Evolutionary conservation across 2,797 vertebrate species (phyloP).

Genomic region (Pseudocheirus occidentalis): DNA sequence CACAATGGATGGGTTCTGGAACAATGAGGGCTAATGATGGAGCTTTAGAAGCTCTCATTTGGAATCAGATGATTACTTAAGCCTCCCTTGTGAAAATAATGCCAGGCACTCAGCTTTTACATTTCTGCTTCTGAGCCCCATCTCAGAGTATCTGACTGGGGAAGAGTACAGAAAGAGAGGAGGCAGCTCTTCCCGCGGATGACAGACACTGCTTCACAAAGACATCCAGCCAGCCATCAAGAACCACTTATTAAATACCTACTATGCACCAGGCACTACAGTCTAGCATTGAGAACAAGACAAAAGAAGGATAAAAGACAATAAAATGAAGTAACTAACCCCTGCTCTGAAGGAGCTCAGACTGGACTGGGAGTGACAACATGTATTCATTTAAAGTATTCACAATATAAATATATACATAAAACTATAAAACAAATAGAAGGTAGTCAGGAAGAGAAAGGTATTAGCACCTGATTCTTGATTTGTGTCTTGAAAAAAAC

Average conservation of each 20-base stretch:
- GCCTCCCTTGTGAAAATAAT: constrained; percentile 63
- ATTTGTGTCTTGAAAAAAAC: not conserved
- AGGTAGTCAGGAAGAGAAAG: not conserved
- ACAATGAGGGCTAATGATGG: constrained; percentile 72
- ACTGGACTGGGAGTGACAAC: not conserved
- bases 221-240: not conserved
- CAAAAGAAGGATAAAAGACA: not conserved
- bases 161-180: not conserved
- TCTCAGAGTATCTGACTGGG: not conserved
- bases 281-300: not conserved
- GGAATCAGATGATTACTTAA: constrained; percentile 73
- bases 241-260: not conserved
- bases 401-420: not conserved
- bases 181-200: not conserved
- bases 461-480: not conserved
- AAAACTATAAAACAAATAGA: not conserved
- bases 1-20: not conserved
- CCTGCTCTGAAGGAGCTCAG: not conserved
- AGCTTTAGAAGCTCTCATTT: constrained; percentile 65
- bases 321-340: not conserved
- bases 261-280: not conserved
- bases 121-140: not conserved
- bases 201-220: not conserved
- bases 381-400: not conserved
- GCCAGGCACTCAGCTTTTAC: constrained; percentile 15